Evolutionary conservation across 2,113 vertebrate species (phyloP), one percentile per base, ranked within the genome.

Genomic region (Proteles cristata): DNA sequence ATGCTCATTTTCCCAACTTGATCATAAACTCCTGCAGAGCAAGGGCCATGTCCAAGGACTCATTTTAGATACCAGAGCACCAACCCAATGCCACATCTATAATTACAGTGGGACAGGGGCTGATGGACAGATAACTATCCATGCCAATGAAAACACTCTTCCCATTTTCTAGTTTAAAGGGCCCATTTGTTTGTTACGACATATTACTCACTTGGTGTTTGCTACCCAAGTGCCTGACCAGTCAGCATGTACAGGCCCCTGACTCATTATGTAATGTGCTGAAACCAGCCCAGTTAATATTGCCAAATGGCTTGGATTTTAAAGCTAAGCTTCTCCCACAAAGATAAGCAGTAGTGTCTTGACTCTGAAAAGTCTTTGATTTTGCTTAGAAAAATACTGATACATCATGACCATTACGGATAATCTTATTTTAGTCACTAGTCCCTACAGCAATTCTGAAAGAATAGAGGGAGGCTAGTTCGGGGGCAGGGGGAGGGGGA

Each of bases 1-100:
- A 66, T 31, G 50, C 79, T 91, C 50, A 26, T 92, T 93, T 93
- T 93, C 93, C 68, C 94, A 91, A 76, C 50, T 39, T 16, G 66
- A 69, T 92, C 3, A 0, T 84, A 83, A 96, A 87, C 3, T 33
- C 85, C 73, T 95, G 43, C 61, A 35, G 82, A 81, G 74, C 73
- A 93, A 93, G 94, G 79, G 55, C 88, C 86, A 69, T 15, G 63
- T 28, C 76, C 65, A 35, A 58, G 68, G 45, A 66, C 39, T 88
- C 43, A 53, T 76, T 91, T 90, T 65, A 85, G 19, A 48, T 31
- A 66, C 26, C 17, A 74, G 14, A n/a, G 63, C 35, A 68, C 39
- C 86, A 82, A 92, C 79, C 66, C 91, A 31, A 45, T 31, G 63
- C 55, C 61, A 63, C 0, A 1, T 31, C n/a, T 66, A 71, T 69